Percentiles rank a stretch among this genome's conserved stretches.
These are phyloP conservation scores for Trididemnum clinides DNA, from an alignment of 23 tunicate genomes.

Conservation along the genomic window DNA sequence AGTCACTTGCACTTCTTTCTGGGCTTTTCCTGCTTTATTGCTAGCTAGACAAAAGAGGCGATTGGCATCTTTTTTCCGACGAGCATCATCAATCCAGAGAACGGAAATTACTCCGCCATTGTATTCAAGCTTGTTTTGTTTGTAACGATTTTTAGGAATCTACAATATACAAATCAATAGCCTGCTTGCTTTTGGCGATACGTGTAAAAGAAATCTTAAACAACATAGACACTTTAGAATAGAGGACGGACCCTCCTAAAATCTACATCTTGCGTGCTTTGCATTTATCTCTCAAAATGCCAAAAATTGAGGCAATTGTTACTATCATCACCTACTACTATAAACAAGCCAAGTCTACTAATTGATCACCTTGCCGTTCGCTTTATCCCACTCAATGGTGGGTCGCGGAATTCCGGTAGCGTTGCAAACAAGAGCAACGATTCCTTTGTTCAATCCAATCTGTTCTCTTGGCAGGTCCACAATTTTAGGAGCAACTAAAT, in stretches of 20 bases:
- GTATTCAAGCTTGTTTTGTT: background rate
- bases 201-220: background rate
- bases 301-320: no score
- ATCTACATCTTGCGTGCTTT: no score
- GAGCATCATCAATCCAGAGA: slow-evolving; percentile 52
- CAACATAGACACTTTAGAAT: no score
- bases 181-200: background rate
- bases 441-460: slow-evolving; percentile 16
- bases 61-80: slow-evolving; percentile 14
- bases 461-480: slow-evolving; percentile 25
- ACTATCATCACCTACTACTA: no score
- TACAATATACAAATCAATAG: background rate
- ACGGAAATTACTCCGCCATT: slow-evolving; percentile 41
- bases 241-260: no score
- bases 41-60: slow-evolving; percentile 43
- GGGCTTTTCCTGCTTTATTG: slow-evolving; percentile 28
- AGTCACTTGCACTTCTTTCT: slow-evolving; percentile 13
- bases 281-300: no score
- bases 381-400: slow-evolving; percentile 50
- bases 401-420: slow-evolving; percentile 82
- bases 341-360: no score
- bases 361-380: slow-evolving; percentile 41
- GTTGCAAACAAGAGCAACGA: slow-evolving; percentile 53
- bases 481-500: slow-evolving; percentile 53
- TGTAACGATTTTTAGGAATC: slow-evolving; percentile 45